A percentile compares a stretch with the other conserved stretches of the same genome.
phyloP scores from a whole-genome alignment of 2,113 vertebrate species.

The Terrapene triunguis region DNA sequence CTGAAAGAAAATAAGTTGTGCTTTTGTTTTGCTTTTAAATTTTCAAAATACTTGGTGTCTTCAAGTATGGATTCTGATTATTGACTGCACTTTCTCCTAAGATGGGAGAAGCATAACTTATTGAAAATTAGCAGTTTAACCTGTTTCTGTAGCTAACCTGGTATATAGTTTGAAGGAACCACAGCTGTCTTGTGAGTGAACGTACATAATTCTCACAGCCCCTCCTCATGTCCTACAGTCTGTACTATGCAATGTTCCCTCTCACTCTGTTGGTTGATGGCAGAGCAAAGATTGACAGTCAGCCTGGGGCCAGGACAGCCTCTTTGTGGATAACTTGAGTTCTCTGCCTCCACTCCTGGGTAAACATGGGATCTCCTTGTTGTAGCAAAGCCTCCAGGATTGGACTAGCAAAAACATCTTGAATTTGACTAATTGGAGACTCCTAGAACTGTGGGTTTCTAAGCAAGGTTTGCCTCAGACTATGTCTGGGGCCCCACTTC shows the following conservation, averaged over 20 bases:
- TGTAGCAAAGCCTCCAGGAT: too few species aligned
- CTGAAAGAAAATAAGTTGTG: not conserved
- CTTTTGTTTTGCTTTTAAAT: not conserved
- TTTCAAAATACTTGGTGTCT: not conserved
- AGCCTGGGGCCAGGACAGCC: not conserved
- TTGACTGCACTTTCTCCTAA: conserved; percentile 17
- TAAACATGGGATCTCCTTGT: too few species aligned
- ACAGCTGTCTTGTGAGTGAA: not conserved
- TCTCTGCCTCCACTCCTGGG: not conserved
- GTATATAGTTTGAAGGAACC: not conserved
- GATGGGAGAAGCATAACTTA: conserved; percentile 25
- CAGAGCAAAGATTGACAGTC: not conserved
- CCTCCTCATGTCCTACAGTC: not conserved
- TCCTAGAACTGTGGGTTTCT: too few species aligned
- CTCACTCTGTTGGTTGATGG: not conserved
- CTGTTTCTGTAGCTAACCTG: not conserved
- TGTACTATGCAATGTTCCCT: not conserved
- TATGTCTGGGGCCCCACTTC: too few species aligned
- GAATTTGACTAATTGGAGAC: too few species aligned
- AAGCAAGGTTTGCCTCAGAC: too few species aligned
- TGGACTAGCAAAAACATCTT: too few species aligned
- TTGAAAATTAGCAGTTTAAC: not conserved
- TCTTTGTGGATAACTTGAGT: not conserved
- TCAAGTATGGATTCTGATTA: not conserved
- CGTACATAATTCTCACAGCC: not conserved